phyloP scores from a whole-genome alignment of 2,888 invertebrate genomes.

The Tetragonula carbonaria region DNA sequence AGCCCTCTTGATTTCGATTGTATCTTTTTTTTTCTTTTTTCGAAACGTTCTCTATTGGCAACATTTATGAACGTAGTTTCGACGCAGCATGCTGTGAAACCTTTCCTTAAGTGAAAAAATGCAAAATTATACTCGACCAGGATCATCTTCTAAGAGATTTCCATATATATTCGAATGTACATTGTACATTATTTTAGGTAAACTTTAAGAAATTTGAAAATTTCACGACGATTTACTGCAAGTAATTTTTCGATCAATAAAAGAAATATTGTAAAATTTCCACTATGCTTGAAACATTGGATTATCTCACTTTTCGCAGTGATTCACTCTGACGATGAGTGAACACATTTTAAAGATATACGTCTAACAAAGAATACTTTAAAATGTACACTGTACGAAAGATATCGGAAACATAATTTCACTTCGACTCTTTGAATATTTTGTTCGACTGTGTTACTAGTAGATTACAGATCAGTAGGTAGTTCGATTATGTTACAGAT shows the following conservation, averaged over 20 bases:
- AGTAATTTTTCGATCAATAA: too few species aligned
- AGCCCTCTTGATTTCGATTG: slow-evolving; percentile 9
- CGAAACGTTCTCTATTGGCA: background rate
- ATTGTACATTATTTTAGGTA: background rate
- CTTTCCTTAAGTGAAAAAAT: slow-evolving; percentile 9
- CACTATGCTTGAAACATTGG: background rate
- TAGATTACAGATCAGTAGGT: background rate
- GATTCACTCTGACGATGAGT: too few species aligned
- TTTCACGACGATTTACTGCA: too few species aligned
- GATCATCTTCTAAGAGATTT: slow-evolving; percentile 12
- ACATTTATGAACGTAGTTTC: slow-evolving; percentile 3
- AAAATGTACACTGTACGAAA: background rate
- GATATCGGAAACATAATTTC: background rate
- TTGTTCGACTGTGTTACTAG: background rate
- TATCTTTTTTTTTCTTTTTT: background rate
- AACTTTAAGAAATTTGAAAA: background rate
- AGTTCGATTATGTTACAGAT: background rate
- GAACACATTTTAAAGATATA: background rate
- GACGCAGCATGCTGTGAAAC: slow-evolving; percentile 4
- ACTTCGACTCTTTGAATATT: background rate
- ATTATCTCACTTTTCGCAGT: too few species aligned
- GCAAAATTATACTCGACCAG: background rate
- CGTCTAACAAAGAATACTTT: background rate
- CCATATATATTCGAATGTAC: background rate
- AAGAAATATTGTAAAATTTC: background rate